Percentiles rank a stretch among this genome's conserved stretches.
Evolutionary conservation across 2,888 invertebrate species (phyloP).

Genomic region (Mythimna loreyi): DNA sequence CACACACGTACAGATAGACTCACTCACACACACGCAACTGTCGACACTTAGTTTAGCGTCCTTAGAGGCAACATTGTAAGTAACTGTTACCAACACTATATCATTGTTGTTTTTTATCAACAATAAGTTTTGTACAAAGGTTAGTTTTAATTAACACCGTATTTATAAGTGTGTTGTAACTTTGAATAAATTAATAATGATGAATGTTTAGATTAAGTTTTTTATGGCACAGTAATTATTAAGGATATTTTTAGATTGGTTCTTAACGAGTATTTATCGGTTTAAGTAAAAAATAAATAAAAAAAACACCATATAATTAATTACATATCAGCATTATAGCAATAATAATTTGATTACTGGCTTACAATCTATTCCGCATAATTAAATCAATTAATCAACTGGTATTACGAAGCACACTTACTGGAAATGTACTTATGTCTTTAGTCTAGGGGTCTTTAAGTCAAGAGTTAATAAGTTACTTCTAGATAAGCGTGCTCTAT

Average conservation of each 20-base stretch:
- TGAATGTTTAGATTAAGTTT: slow-evolving; percentile 35
- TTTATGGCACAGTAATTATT: slow-evolving; percentile 29
- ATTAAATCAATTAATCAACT: too few relatives aligned
- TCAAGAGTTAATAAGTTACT: too few relatives aligned
- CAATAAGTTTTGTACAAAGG: slow-evolving; percentile 19
- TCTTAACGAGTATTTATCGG: background rate
- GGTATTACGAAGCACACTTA: too few relatives aligned
- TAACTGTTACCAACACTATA: slow-evolving; percentile 61
- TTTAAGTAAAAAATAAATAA: background rate
- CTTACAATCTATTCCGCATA: too few relatives aligned
- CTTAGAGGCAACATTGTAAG: slow-evolving; percentile 75
- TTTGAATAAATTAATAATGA: slow-evolving; percentile 36
- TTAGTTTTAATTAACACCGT: slow-evolving; percentile 41
- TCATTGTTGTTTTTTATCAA: slow-evolving; percentile 37
- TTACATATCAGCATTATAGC: background rate
- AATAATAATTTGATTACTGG: too few relatives aligned
- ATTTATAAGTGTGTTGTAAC: slow-evolving; percentile 23
- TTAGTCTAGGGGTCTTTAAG: too few relatives aligned
- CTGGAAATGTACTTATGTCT: too few relatives aligned
- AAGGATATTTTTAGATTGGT: slow-evolving; percentile 6
- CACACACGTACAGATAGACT: slow-evolving; percentile 65
- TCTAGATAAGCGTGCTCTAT: too few relatives aligned
- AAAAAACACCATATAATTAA: background rate
- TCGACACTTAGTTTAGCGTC: slow-evolving; percentile 87
- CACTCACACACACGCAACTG: slow-evolving; percentile 37